Evolutionary conservation across 2,113 vertebrate genomes (phyloP).

Genomic region (Bufo gargarizans): DNA sequence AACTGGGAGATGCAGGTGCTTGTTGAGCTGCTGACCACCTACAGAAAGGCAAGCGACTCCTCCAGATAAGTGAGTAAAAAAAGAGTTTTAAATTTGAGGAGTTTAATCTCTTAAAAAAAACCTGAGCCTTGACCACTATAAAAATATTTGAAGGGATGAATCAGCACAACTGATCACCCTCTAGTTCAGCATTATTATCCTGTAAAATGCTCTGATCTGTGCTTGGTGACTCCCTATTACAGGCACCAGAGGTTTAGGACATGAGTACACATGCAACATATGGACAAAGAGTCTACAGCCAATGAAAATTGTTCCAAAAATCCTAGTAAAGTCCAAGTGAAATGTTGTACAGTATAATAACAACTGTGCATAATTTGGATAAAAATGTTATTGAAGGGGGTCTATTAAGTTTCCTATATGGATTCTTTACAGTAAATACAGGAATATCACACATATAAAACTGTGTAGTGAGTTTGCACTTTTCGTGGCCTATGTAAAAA

Average conservation of each 20-base stretch:
- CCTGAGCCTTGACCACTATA: too few species aligned
- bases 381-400: not conserved
- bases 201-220: too few species aligned
- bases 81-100: too few species aligned
- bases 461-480: constrained; percentile 1
- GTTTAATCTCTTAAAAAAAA: too few species aligned
- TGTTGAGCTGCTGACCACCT: too few species aligned
- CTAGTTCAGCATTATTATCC: too few species aligned
- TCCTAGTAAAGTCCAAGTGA: not conserved
- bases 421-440: not conserved
- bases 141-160: too few species aligned
- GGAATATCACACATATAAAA: not conserved
- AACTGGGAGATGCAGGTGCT: too few species aligned
- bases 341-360: not conserved
- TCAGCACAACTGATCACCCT: too few species aligned
- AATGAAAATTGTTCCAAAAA: not conserved
- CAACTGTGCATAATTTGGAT: not conserved
- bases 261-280: not conserved
- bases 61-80: too few species aligned
- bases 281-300: not conserved
- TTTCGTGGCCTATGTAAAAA: constrained; percentile 13
- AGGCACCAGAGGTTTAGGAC: not conserved
- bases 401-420: not conserved
- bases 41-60: too few species aligned
- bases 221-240: not conserved